Evolutionary conservation across 2,113 vertebrate genomes (phyloP), one percentile per base, ranked within the genome.

Genomic region (Riparia riparia): DNA sequence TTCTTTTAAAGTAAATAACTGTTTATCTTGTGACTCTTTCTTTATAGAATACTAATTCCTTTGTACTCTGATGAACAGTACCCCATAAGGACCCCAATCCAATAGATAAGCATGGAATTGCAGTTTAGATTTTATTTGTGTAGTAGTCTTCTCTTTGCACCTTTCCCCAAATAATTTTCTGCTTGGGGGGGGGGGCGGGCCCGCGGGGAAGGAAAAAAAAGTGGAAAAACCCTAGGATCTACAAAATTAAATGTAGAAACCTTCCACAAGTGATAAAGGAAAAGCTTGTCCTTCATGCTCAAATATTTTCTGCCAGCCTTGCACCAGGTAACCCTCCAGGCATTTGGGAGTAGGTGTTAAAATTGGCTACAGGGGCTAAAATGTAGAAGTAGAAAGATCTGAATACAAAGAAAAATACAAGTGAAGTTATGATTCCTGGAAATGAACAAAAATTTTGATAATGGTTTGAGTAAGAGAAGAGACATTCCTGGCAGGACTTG

Each of bases 71-170:
- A 17, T 44, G 12, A 82, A 29, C 9, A 9, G 13, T 64, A 49
- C 4, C 6, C 4, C 17, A 25, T 56, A 29, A 63, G 21, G 15
- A 64, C 2, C 2, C 9, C 60, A 32, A 14, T 47, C 2, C 0
- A 4, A 25, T 2, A 56, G 20, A 6, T 32, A 66, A 61, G 5
- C 17, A 53, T 49, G 28, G 4, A 44, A 82, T 5, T 64, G 12
- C 26, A 44, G 7, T 21, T 71, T 14, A 47, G 12, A 25, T 80
- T 37, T 60, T 37, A 14, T n/a, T 84, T 42, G 2, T 50, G 3
- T 29, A 42, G 6, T 31, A 63, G 12, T 42, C 4, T 5, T 79
- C 13, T 61, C 72, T 82, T 42, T n/a, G 6, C 31, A 4, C 5
- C 2, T 51, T 84, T 56, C 5, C 12, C 5, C 3, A 72, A 37